Evolutionary conservation across 2,888 invertebrate species (phyloP).

Genomic region (Conomelus anceps): DNA sequence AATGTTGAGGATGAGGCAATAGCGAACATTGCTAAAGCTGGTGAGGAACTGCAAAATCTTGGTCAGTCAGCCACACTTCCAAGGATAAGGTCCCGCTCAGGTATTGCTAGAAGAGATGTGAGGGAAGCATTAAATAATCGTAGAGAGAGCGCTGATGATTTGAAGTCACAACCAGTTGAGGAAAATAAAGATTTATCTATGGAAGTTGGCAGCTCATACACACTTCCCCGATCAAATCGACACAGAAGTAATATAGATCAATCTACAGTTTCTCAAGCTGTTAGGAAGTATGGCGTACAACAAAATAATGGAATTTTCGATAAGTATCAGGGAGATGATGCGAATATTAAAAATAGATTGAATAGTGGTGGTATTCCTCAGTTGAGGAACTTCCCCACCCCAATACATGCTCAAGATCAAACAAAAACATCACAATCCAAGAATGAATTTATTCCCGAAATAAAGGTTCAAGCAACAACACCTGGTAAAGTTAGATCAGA

Average conservation of each 20-base stretch:
- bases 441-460: conserved; percentile 42
- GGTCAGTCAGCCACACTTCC: conserved; percentile 42
- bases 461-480: conserved; percentile 47
- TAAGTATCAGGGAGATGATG: conserved; percentile 5
- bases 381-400: background rate
- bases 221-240: conserved; percentile 38
- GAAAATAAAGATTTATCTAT: conserved; percentile 1
- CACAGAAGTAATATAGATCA: conserved; percentile 45
- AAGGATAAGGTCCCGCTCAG: conserved; percentile 52
- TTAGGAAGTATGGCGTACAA: conserved; percentile 27
- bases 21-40: conserved; percentile 42
- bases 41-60: conserved; percentile 43
- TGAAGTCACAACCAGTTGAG: background rate
- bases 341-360: background rate
- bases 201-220: conserved; percentile 38
- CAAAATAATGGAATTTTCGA: conserved; percentile 5
- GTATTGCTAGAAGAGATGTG: conserved; percentile 63
- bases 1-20: conserved; percentile 40
- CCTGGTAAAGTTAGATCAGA: conserved; percentile 46
- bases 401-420: conserved; percentile 2
- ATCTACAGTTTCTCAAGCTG: conserved; percentile 40
- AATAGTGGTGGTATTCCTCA: conserved; percentile 3
- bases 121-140: conserved; percentile 57
- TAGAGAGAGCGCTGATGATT: conserved; percentile 37
- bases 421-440: conserved; percentile 24